Evolutionary conservation across 2,113 vertebrate species (phyloP).

Genomic region (Sinocyclocheilus anophthalmus): DNA sequence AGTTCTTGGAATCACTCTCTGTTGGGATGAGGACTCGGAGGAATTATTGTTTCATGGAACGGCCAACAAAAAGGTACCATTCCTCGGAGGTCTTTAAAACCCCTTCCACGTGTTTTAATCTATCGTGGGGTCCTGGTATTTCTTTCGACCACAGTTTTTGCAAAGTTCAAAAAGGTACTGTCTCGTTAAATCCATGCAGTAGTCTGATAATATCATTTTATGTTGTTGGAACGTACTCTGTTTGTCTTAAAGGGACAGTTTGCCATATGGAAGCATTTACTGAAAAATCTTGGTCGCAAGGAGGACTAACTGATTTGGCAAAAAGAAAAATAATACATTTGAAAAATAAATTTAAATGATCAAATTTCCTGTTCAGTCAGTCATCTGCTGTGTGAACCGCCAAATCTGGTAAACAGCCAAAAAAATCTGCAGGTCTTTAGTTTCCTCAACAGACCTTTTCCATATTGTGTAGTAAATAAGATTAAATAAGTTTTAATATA

Average conservation of each 20-base stretch:
- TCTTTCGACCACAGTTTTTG: not conserved
- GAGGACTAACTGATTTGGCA: not conserved
- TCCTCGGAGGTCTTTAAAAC: conserved; percentile 29
- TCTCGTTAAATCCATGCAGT: conserved; percentile 26
- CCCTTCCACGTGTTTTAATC: conserved; percentile 17
- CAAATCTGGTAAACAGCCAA: no score
- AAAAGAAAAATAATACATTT: not conserved
- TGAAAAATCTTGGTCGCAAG: not conserved
- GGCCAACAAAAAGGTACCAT: conserved; percentile 30
- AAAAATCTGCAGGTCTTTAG: not conserved
- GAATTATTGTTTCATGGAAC: not conserved
- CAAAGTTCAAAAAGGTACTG: conserved; percentile 24
- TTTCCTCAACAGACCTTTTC: not conserved
- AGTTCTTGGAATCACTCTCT: conserved; percentile 26
- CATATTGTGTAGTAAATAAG: not conserved
- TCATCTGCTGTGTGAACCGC: no score
- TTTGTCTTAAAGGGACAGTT: not conserved
- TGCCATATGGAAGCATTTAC: not conserved
- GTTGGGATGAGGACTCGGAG: not conserved
- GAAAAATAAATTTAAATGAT: not conserved
- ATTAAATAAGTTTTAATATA: not conserved
- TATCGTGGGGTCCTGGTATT: conserved; percentile 6
- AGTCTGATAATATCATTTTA: conserved; percentile 13
- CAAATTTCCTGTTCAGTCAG: not conserved
- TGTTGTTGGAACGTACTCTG: not conserved